Evolutionary conservation across 2,888 invertebrate species (phyloP), one percentile per base, ranked within the genome.

Genomic region (Homarus gammarus): DNA sequence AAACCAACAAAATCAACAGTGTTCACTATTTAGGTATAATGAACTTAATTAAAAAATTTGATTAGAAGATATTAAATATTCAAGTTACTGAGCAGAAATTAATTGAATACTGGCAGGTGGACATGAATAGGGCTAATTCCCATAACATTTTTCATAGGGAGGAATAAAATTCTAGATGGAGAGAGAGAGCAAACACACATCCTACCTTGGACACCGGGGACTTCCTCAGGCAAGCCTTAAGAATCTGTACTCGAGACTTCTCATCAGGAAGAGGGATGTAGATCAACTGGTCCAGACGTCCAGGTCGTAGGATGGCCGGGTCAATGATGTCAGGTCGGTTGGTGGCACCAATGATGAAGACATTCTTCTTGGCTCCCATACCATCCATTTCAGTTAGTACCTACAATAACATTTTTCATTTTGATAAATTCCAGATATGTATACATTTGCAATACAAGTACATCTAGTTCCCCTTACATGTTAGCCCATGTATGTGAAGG

Each of bases 361-460:
- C 99, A 94, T 99, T 99, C 95, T 99, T 99, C 95, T 99, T 99
- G 49, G 99, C 97, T 61, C 98, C 98, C 99, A 99, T 99, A 93
- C 99, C 99, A 94, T 99, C 99, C 99, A 99, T 99, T 95, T 99
- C 99, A 0, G 99, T 99, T 88, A 99, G 95, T 93, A 99, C 98
- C 91, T 91, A 82, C 22, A 38, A 36, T 3, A 10, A 44, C 18
- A n/a, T 68, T 15, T 38, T 12, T 36, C n/a, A 75, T 22, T 36
- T 38, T 73, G 12, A n/a, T n/a, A n/a, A n/a, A n/a, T n/a, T n/a
- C n/a, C n/a, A n/a, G n/a, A n/a, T n/a, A n/a, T n/a, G n/a, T n/a
- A n/a, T n/a, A n/a, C n/a, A n/a, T n/a, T n/a, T n/a, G n/a, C n/a
- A n/a, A n/a, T n/a, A n/a, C n/a, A n/a, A n/a, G n/a, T n/a, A n/a